A percentile compares a stretch with the other conserved stretches of the same genome.
These are phyloP conservation scores for Apomyelois bistriatella DNA, from an alignment of 2,888 invertebrate genomes.

Conservation along the genomic window DNA sequence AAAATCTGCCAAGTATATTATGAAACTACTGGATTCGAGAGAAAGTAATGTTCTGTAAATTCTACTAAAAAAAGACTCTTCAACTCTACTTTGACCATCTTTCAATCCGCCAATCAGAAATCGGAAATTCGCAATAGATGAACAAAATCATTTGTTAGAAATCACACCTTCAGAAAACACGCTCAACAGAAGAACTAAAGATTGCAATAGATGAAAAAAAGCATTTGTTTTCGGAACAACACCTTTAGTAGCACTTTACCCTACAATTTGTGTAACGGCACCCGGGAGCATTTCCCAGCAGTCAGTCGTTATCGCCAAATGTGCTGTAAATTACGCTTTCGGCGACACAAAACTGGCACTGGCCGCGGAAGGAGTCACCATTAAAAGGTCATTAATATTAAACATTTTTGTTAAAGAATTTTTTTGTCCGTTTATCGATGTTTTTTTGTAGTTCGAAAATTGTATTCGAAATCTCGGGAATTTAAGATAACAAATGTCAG, in stretches of 20 bases:
- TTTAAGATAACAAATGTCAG: too few species aligned
- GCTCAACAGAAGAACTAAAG: neutral
- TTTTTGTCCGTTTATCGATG: neutral
- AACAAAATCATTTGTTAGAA: too few species aligned
- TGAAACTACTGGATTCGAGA: too few species aligned
- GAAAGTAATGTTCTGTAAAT: too few species aligned
- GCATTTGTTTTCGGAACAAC: neutral
- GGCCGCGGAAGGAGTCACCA: conserved; percentile 25
- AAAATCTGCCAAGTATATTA: too few species aligned
- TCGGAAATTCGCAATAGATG: too few species aligned
- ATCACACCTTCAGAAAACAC: neutral
- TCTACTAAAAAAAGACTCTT: too few species aligned
- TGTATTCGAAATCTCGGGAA: too few species aligned
- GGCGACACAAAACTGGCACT: conserved; percentile 9
- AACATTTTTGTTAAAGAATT: conserved; percentile 6
- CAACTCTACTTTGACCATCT: too few species aligned
- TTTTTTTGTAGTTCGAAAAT: neutral
- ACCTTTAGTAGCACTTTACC: neutral
- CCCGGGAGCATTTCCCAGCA: neutral
- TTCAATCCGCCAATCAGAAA: too few species aligned
- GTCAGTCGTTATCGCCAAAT: conserved; percentile 12
- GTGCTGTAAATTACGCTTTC: conserved; percentile 15
- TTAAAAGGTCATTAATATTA: conserved; percentile 33
- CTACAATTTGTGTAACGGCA: conserved; percentile 12
- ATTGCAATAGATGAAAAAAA: neutral